phyloP scores from a whole-genome alignment of 2,113 vertebrate genomes.

The Bombycilla garrulus region DNA sequence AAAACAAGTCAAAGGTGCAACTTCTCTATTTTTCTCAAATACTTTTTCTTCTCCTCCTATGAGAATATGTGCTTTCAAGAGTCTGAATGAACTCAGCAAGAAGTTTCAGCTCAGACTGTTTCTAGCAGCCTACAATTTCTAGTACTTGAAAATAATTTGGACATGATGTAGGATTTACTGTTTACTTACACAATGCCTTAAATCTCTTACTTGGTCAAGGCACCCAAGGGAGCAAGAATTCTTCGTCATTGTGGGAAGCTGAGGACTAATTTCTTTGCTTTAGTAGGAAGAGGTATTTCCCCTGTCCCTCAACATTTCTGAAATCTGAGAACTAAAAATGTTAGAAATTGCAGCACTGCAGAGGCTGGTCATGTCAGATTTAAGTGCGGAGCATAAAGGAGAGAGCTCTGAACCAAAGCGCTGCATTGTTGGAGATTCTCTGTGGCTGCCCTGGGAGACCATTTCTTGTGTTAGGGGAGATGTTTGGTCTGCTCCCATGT shows the following conservation, averaged over 20 bases:
- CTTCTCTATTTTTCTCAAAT: not conserved
- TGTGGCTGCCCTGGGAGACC: not conserved
- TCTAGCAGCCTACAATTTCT: not conserved
- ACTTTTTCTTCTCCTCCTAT: not conserved
- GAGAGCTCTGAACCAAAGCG: not conserved
- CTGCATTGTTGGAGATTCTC: not conserved
- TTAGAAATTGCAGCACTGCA: not conserved
- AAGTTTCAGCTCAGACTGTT: not conserved
- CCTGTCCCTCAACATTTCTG: not conserved
- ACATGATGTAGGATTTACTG: not conserved
- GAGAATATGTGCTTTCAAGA: not conserved
- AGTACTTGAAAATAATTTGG: not conserved
- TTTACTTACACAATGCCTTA: not conserved
- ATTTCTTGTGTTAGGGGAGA: not conserved
- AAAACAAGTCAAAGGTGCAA: not conserved
- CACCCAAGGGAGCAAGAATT: not conserved
- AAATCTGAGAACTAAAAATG: not conserved
- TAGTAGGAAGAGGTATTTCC: not conserved
- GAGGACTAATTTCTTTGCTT: not conserved
- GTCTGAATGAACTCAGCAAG: not conserved
- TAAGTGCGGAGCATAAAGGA: rapidly evolving
- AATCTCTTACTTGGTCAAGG: not conserved
- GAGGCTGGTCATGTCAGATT: not conserved
- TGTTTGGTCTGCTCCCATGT: not conserved
- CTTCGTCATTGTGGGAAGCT: not conserved